Percentiles rank a stretch among this genome's conserved stretches.
Evolutionary conservation across 2,888 invertebrate genomes (phyloP).

Genomic region (Julus scanicus): DNA sequence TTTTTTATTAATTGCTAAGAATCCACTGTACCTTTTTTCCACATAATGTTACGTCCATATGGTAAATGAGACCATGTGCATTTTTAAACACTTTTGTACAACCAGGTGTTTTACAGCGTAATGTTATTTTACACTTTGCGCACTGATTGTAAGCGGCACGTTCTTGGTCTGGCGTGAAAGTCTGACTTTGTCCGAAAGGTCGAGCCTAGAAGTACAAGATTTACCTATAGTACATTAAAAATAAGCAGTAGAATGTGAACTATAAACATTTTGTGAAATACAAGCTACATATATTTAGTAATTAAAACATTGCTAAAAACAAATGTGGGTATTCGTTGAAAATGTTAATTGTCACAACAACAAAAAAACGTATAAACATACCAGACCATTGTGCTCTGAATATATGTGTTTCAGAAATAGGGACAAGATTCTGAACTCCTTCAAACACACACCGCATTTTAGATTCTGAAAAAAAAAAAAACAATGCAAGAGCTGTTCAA

Average conservation of each 20-base stretch:
- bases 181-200: slow-evolving; percentile 15
- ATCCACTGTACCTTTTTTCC: slow-evolving; percentile 27
- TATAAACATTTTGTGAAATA: background rate
- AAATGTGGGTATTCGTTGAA: background rate
- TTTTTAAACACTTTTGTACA: background rate
- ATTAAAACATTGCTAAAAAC: background rate
- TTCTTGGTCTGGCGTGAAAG: background rate
- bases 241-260: background rate
- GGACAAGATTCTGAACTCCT: background rate
- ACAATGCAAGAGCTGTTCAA: background rate
- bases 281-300: background rate
- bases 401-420: background rate
- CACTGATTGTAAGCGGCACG: background rate
- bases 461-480: background rate
- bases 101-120: slow-evolving; percentile 10
- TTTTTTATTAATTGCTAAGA: background rate
- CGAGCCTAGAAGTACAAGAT: slow-evolving; percentile 41
- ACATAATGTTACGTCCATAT: background rate
- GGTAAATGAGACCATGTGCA: background rate
- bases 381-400: slow-evolving; percentile 48
- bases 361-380: background rate
- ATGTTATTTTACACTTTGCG: background rate
- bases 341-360: background rate
- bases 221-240: background rate
- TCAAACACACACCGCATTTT: slow-evolving; percentile 48